phyloP scores from a whole-genome alignment of 2,888 invertebrate genomes.

The Cheilosia vernalis region DNA sequence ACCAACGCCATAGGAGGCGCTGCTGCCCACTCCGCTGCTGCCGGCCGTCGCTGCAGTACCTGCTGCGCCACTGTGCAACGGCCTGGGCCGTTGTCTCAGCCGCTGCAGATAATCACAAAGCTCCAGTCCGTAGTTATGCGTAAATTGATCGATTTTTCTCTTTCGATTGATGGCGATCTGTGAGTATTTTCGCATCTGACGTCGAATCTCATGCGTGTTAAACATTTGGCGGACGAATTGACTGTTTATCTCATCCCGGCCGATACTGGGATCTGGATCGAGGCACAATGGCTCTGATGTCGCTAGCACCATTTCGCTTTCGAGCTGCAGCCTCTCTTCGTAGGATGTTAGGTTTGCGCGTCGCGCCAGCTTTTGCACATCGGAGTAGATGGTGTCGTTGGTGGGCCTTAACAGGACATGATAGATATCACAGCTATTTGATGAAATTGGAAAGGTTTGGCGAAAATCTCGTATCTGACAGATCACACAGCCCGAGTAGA shows the following conservation, averaged over 20 bases:
- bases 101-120: slow-evolving; percentile 84
- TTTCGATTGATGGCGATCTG: slow-evolving; percentile 93
- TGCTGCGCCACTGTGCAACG: slow-evolving; percentile 65
- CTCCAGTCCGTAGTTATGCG: slow-evolving; percentile 91
- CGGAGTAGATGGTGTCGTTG: slow-evolving; percentile 88
- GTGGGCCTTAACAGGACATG: slow-evolving; percentile 94
- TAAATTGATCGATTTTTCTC: slow-evolving; percentile 93
- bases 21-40: slow-evolving; percentile 57
- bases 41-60: slow-evolving; percentile 81
- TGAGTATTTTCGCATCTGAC: slow-evolving; percentile 91
- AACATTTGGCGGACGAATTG: slow-evolving; percentile 90
- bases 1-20: slow-evolving; percentile 55
- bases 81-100: slow-evolving; percentile 80
- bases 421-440: slow-evolving; percentile 90
- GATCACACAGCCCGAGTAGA: slow-evolving; percentile 96
- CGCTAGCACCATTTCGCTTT: slow-evolving; percentile 93
- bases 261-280: slow-evolving; percentile 93
- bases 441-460: slow-evolving; percentile 90
- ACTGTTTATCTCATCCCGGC: slow-evolving; percentile 89
- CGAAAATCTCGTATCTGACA: slow-evolving; percentile 95
- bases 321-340: slow-evolving; percentile 84
- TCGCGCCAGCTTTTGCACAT: slow-evolving; percentile 83
- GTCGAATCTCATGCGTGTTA: slow-evolving; percentile 89
- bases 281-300: slow-evolving; percentile 94
- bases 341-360: slow-evolving; percentile 55